Conservation (phyloP, 1,140 invertebrate species). For the Odontomachus brunneus region DNA sequence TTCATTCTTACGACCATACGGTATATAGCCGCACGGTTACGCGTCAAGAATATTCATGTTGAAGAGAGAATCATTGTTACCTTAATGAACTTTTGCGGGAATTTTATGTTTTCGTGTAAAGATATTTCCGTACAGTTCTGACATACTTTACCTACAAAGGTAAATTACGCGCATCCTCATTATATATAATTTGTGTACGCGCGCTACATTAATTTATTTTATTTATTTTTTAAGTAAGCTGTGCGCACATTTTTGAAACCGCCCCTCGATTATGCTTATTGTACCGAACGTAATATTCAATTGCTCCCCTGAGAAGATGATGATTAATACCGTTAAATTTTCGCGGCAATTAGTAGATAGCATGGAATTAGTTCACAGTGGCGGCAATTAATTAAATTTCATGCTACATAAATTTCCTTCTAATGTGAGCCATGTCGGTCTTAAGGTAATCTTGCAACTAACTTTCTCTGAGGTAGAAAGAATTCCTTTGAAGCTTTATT, state of each 20-base stretch:
- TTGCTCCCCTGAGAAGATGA: neutral
- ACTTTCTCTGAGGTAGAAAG: constrained; percentile 23
- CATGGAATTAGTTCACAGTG: neutral
- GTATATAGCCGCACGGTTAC: neutral
- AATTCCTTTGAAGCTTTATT: constrained; percentile 44
- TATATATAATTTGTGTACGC: neutral
- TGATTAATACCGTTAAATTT: constrained; percentile 21
- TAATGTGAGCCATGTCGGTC: neutral
- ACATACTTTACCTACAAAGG: no score
- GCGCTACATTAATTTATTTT: neutral
- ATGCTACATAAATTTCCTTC: constrained; percentile 16
- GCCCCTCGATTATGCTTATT: neutral
- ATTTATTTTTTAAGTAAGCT: neutral
- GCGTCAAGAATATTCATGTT: neutral
- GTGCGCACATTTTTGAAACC: neutral
- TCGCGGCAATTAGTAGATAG: constrained; percentile 36
- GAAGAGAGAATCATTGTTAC: neutral
- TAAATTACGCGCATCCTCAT: neutral
- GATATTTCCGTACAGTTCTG: neutral
- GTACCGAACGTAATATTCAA: neutral
- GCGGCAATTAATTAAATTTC: constrained; percentile 25
- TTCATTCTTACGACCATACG: neutral
- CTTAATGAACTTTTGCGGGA: neutral
- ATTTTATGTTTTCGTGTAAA: neutral
- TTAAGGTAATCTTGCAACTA: constrained; percentile 22